phyloP scores from a whole-genome alignment of 64 coral and sea anemone species.

The Trachythela sp. region DNA sequence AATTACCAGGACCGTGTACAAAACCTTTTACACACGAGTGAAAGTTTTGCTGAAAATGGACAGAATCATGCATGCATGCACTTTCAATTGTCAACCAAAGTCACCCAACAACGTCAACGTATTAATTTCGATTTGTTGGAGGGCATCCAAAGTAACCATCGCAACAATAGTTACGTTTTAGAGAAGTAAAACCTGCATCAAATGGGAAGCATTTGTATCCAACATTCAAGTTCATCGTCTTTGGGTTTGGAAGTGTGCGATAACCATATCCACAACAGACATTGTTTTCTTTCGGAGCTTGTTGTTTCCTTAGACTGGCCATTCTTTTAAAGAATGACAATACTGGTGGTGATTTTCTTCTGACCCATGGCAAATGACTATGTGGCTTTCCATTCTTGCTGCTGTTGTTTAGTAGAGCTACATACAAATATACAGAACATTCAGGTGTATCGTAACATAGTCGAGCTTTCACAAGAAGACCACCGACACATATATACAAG shows the following conservation, averaged over 20 bases:
- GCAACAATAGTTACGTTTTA: background rate
- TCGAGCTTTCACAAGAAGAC: no score
- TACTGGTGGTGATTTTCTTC: conserved; percentile 6
- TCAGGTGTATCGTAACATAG: no score
- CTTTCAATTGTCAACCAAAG: background rate
- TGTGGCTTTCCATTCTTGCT: background rate
- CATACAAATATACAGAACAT: background rate
- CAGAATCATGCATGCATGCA: no score
- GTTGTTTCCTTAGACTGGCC: background rate
- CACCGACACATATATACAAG: no score
- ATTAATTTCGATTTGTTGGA: background rate
- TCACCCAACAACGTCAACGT: no score
- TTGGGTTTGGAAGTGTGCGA: background rate
- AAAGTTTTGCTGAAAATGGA: no score
- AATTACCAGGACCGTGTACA: no score
- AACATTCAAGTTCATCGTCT: background rate
- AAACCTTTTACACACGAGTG: no score
- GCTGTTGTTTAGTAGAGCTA: background rate
- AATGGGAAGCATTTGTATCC: background rate
- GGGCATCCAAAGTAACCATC: conserved; percentile 19
- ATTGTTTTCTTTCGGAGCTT: background rate
- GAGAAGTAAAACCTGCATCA: background rate
- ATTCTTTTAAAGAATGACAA: conserved; percentile 18
- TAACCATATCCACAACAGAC: background rate
- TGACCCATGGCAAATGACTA: background rate